Evolutionary conservation across 1,140 invertebrate genomes (phyloP).

Genomic region (Philopotamus ludificatus): DNA sequence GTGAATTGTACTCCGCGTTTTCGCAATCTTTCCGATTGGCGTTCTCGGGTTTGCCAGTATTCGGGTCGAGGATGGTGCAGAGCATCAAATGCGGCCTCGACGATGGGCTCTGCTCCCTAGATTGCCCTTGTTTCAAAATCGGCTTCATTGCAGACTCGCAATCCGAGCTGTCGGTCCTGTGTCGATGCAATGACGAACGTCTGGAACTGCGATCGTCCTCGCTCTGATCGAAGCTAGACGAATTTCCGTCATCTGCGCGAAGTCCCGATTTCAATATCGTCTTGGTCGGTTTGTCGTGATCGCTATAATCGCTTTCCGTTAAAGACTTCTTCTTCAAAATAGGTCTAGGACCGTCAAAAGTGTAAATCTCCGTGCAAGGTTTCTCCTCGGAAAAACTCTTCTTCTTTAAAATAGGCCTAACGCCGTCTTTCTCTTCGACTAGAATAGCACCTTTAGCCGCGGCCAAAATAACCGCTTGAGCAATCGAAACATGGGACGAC

Average conservation of each 20-base stretch:
- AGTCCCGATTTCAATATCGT: conserved; percentile 76
- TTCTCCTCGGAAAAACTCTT: conserved; percentile 65
- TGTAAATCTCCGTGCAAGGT: conserved; percentile 48
- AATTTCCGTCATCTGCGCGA: conserved; percentile 49
- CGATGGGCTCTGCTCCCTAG: conserved; percentile 58
- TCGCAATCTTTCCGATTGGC: conserved; percentile 49
- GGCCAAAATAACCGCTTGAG: conserved; percentile 66
- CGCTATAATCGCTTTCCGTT: conserved; percentile 74
- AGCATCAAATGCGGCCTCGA: conserved; percentile 59
- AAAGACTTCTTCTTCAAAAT: conserved; percentile 84
- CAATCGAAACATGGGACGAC: conserved; percentile 67
- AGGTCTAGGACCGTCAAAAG: conserved; percentile 63
- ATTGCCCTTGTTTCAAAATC: conserved; percentile 59
- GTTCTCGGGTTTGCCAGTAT: conserved; percentile 44
- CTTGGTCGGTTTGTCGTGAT: conserved; percentile 65
- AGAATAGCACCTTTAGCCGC: conserved; percentile 62
- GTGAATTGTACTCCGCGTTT: conserved; percentile 43
- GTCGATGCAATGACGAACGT: conserved; percentile 51
- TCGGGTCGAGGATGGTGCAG: conserved; percentile 54
- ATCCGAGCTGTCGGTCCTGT: conserved; percentile 54
- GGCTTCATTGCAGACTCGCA: conserved; percentile 55
- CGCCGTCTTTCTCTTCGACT: conserved; percentile 61
- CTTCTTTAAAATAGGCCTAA: conserved; percentile 79
- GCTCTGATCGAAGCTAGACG: conserved; percentile 56
- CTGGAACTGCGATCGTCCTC: conserved; percentile 56